Conservation (phyloP, 2,113 vertebrate genomes). For the Balaenoptera acutorostrata region DNA sequence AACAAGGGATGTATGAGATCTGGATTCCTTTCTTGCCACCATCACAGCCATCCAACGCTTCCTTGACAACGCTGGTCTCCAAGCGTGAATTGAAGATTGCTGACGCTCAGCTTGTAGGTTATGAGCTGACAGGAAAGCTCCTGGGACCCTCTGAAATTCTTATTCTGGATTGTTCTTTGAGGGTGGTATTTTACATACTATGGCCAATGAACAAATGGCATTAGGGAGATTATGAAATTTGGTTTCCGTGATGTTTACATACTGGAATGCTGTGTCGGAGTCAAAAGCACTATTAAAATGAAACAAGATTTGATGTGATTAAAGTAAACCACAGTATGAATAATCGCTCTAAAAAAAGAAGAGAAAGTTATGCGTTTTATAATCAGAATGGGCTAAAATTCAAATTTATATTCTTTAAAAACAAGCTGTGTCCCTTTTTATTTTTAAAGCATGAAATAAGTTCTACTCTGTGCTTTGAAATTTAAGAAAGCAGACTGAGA, state of each 20-base stretch:
- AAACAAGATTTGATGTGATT: not conserved
- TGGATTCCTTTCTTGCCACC: not conserved
- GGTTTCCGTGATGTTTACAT: not conserved
- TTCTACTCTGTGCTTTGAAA: not conserved
- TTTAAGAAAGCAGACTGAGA: not conserved
- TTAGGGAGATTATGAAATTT: not conserved
- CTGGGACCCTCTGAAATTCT: not conserved
- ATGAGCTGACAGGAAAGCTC: not conserved
- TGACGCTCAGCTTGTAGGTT: not conserved
- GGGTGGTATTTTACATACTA: not conserved
- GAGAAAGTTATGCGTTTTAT: not conserved
- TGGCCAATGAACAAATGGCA: not conserved
- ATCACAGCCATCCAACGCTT: not conserved
- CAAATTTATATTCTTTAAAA: not conserved
- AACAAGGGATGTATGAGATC: not conserved
- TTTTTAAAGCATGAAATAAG: conserved; percentile 10
- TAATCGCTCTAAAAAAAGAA: not conserved
- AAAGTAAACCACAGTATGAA: not conserved
- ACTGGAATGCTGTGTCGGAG: not conserved
- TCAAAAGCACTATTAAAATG: not conserved
- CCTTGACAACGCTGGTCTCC: not conserved
- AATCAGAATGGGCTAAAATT: not conserved
- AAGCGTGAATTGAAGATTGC: not conserved
- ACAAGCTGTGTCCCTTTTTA: not conserved
- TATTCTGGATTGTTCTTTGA: not conserved